These are phyloP conservation scores for Gonioctena quinquepunctata DNA, from an alignment of 1,140 invertebrate species.

Conservation along the genomic window DNA sequence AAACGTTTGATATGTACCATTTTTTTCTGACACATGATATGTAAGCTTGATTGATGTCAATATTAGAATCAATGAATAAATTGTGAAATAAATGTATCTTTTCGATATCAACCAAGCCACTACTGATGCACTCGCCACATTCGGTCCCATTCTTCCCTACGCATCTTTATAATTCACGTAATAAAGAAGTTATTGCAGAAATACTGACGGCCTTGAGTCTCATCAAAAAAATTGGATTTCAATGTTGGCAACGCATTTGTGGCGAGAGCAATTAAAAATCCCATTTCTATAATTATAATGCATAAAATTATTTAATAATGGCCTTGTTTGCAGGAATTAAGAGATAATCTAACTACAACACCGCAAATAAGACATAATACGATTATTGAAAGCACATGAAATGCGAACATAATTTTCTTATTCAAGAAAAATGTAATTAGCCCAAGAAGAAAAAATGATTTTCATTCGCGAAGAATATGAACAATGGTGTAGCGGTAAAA, in stretches of 20 bases:
- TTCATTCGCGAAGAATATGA: neutral
- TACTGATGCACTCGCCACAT: too few species aligned
- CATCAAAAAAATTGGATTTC: slow-evolving; percentile 18
- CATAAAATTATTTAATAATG: slow-evolving; percentile 31
- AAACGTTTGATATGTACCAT: too few species aligned
- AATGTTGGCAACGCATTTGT: slow-evolving; percentile 25
- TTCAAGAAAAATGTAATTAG: slow-evolving; percentile 11
- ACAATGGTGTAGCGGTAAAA: neutral
- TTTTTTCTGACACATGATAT: too few species aligned
- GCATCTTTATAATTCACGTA: neutral
- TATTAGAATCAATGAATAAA: too few species aligned
- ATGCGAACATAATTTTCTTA: neutral
- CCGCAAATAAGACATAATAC: neutral
- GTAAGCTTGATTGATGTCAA: too few species aligned
- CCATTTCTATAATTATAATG: slow-evolving; percentile 33
- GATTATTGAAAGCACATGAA: neutral
- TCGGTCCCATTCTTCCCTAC: neutral
- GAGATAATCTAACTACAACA: neutral
- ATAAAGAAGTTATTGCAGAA: slow-evolving; percentile 6
- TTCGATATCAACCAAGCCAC: too few species aligned
- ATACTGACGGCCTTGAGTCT: neutral
- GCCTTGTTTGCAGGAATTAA: slow-evolving; percentile 25
- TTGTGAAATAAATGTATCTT: too few species aligned
- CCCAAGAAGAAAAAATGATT: neutral
- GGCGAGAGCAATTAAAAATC: slow-evolving; percentile 33